Conservation (phyloP, 2,113 vertebrate species). For the Sakesphorus luctuosus region DNA sequence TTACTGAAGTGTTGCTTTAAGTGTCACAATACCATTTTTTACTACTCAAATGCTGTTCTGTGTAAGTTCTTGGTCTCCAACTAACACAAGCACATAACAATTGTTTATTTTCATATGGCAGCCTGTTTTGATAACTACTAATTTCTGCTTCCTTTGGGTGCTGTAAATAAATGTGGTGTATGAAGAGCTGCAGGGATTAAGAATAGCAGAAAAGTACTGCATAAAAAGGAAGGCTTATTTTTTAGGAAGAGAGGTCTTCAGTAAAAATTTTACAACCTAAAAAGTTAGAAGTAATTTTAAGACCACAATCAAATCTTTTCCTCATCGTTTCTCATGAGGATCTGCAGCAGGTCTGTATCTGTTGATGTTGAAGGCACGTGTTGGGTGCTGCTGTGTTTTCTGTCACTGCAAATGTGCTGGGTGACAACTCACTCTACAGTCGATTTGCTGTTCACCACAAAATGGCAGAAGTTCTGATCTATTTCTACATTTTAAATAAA, state of each 20-base stretch:
- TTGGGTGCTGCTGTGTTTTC: background rate
- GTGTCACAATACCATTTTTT: background rate
- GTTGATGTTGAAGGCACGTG: accelerated
- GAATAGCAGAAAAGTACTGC: background rate
- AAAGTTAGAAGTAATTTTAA: background rate
- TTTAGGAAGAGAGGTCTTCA: background rate
- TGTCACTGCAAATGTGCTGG: background rate
- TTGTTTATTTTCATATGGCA: background rate
- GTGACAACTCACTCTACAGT: background rate
- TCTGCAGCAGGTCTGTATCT: background rate
- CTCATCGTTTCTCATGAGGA: background rate
- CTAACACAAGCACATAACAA: background rate
- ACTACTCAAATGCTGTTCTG: background rate
- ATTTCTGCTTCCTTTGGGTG: background rate
- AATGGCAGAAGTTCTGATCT: background rate
- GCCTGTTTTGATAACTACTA: background rate
- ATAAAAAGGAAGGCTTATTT: background rate
- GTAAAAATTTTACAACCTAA: background rate
- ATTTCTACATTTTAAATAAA: background rate
- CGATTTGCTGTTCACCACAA: background rate
- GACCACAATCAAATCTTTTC: background rate
- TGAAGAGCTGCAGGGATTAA: background rate
- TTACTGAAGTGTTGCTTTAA: background rate
- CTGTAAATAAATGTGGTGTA: background rate
- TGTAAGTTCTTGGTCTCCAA: background rate